A percentile compares a stretch with the other conserved stretches of the same genome.
These are phyloP conservation scores for Butastur rufipennis DNA, from an alignment of 2,113 vertebrate genomes.

Conservation along the genomic window DNA sequence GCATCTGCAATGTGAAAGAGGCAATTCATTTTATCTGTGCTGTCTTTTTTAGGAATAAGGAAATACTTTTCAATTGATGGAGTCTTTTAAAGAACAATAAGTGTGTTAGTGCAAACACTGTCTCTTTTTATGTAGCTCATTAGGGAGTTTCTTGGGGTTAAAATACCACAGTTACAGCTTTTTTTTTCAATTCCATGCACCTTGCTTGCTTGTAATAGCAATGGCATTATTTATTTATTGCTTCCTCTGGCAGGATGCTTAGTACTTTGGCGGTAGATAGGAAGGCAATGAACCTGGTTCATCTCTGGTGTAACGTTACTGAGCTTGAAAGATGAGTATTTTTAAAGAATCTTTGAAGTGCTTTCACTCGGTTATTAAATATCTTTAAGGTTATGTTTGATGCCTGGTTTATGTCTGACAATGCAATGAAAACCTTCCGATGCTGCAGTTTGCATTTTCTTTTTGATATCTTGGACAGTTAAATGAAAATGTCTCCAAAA, in stretches of 20 bases:
- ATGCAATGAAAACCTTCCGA: neutral
- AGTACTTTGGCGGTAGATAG: neutral
- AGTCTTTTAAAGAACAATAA: neutral
- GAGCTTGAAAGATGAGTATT: neutral
- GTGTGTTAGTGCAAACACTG: neutral
- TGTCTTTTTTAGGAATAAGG: neutral
- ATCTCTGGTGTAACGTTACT: neutral
- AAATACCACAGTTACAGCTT: neutral
- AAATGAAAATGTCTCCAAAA: neutral
- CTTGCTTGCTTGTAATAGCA: neutral
- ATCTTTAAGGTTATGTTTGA: neutral
- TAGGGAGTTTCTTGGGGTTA: neutral
- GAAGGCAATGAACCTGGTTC: neutral
- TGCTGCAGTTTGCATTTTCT: neutral
- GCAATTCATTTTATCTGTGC: neutral
- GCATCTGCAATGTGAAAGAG: neutral
- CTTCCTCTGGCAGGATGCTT: neutral
- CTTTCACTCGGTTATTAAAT: neutral
- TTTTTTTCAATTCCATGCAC: neutral
- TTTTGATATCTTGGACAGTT: neutral
- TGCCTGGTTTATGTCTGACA: neutral
- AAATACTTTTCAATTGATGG: neutral
- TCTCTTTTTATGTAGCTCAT: neutral
- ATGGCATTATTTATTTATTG: neutral
- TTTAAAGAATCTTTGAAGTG: neutral